These are phyloP conservation scores for Caenorhabditis drosophilae DNA, from an alignment of 2,888 invertebrate species.

Conservation along the genomic window DNA sequence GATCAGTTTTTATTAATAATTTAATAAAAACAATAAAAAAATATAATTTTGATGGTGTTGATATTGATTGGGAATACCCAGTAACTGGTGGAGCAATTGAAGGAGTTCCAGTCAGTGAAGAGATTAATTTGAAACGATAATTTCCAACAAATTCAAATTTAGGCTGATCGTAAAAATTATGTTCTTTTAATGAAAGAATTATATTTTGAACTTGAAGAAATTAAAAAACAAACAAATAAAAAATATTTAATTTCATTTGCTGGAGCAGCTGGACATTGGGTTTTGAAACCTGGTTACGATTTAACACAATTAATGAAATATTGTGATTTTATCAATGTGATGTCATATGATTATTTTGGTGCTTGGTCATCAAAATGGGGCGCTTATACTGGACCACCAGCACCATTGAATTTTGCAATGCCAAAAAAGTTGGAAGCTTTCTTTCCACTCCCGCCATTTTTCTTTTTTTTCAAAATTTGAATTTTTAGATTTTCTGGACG, in stretches of 20 bases:
- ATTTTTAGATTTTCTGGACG: constrained; percentile 60
- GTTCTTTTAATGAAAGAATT: constrained; percentile 65
- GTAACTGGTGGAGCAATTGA: constrained; percentile 64
- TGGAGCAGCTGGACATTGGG: constrained; percentile 68
- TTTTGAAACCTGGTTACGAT: constrained; percentile 66
- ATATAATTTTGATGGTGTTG: constrained; percentile 66
- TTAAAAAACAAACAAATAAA: constrained; percentile 35
- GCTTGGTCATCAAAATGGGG: constrained; percentile 67
- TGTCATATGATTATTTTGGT: constrained; percentile 69
- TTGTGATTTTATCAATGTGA: constrained; percentile 68
- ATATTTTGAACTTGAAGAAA: constrained; percentile 49
- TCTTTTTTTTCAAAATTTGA: background rate
- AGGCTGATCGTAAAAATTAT: constrained; percentile 62
- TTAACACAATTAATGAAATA: constrained; percentile 58
- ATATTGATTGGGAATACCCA: constrained; percentile 69
- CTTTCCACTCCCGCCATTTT: background rate
- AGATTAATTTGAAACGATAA: background rate
- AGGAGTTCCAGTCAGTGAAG: constrained; percentile 49
- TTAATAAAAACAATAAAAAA: constrained; percentile 51
- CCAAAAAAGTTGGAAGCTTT: constrained; percentile 44
- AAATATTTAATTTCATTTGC: constrained; percentile 63
- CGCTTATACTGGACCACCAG: constrained; percentile 67
- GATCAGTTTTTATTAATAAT: constrained; percentile 49
- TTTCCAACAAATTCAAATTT: background rate
- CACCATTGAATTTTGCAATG: constrained; percentile 64